Base-by-base conservation (phyloP, 2,888 invertebrate genomes). In the Pogonocherus hispidulus region DNA sequence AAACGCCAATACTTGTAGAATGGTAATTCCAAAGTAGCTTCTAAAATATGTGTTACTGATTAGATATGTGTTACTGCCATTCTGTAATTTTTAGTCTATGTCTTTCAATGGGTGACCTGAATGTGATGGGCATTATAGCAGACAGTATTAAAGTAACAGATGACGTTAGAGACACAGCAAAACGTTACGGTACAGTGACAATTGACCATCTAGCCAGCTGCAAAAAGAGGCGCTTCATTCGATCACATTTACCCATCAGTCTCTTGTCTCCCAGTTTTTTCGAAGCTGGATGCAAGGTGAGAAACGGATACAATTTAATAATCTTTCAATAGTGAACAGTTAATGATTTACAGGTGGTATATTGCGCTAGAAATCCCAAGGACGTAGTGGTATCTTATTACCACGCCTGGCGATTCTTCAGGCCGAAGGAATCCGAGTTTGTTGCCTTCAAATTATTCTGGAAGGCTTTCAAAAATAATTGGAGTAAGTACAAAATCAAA, bases 341-440 rank as follows among this genome's bases (percentile, higher is more conserved):
- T 8, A 9, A 6, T 9, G 3, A 46, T 19, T 18, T 46, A 4
- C 19, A 91, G 88, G 85, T 94, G 37, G 89, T 95, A 44, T 95
- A 95, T 80, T 91, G 95, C 0, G 92, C 93, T 0, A 87, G 95
- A 56, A 93, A 95, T 84, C 94, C 95, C 0, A 92, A 93, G 81
- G 95, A 95, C 82, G 92, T 94, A 0, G 91, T 90, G 0, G 92
- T 94, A 0, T 94, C 94, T 0, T 93, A 90, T 82, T 95, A 91
- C 79, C 90, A 93, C 80, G 87, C 78, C 81, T 0, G 90, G 91
- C 4, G 89, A 90, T 76, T 91, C 91, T 73, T 87, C 88, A 20
- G 11, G 16, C 14, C 35, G 9, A 46, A 57, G 2, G 60, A 60
- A 60, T 41, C 46, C 11, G 14, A 51, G 6, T 11, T 11, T 5